Evolutionary conservation across 1,140 invertebrate genomes (phyloP).

Genomic region (Wiebesia pumilae): DNA sequence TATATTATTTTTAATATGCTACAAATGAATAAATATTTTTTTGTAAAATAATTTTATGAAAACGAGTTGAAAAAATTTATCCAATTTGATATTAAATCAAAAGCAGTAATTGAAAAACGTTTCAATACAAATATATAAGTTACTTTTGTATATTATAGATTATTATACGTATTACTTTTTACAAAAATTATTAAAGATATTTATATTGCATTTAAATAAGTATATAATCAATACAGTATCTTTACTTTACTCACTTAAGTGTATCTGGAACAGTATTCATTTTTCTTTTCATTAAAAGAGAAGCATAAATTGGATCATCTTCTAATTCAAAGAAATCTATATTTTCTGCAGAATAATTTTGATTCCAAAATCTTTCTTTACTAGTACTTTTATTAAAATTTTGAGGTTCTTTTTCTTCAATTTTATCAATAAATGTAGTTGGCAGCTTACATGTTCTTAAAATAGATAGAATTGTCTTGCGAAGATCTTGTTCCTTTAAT

Average conservation of each 20-base stretch:
- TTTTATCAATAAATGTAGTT: slow-evolving; percentile 88
- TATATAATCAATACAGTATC: neutral
- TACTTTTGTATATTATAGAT: too few species aligned
- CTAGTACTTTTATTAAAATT: slow-evolving; percentile 48
- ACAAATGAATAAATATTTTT: too few species aligned
- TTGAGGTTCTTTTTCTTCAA: slow-evolving; percentile 68
- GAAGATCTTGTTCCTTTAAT: slow-evolving; percentile 81
- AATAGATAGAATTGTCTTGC: slow-evolving; percentile 84
- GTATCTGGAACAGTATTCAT: slow-evolving; percentile 75
- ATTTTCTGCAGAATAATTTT: slow-evolving; percentile 59
- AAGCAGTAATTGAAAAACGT: too few species aligned
- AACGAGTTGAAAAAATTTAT: too few species aligned
- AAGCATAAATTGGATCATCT: slow-evolving; percentile 76
- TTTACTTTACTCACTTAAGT: slow-evolving; percentile 67
- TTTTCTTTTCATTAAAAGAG: slow-evolving; percentile 74
- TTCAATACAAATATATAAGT: too few species aligned
- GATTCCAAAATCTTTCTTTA: slow-evolving; percentile 60
- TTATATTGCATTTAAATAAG: too few species aligned
- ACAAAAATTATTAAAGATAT: too few species aligned
- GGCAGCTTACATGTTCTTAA: slow-evolving; percentile 88
- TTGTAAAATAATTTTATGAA: too few species aligned
- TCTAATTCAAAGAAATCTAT: slow-evolving; percentile 76
- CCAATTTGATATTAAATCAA: too few species aligned
- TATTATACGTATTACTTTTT: too few species aligned
- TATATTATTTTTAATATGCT: neutral